These are phyloP conservation scores for Sinosuthora webbiana DNA, from an alignment of 2,113 vertebrate genomes.

Conservation along the genomic window DNA sequence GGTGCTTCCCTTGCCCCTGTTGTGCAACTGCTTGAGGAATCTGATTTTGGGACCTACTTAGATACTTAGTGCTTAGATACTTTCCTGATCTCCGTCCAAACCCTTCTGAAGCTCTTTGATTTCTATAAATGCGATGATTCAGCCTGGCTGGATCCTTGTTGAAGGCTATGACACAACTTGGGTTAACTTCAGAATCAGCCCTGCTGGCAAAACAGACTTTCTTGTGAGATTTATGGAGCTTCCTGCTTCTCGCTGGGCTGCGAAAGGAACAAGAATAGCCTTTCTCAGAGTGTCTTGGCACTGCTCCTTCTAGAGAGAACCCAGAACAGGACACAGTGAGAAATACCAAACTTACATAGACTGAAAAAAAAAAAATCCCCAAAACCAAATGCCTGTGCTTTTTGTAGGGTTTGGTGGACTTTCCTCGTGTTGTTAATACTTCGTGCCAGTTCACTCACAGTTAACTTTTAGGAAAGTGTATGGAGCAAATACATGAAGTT, in stretches of 20 bases:
- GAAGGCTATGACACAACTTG: slow-evolving; percentile 36
- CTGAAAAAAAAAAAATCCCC: neutral
- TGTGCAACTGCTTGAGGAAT: neutral
- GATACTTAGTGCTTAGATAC: neutral
- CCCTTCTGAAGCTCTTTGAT: neutral
- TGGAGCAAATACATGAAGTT: neutral
- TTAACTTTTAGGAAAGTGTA: neutral
- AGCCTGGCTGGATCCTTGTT: neutral
- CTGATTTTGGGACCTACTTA: neutral
- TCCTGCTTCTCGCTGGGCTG: slow-evolving; percentile 48
- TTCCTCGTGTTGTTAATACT: neutral
- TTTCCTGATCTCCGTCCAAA: neutral
- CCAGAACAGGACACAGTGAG: slow-evolving; percentile 49
- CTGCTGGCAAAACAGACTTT: slow-evolving; percentile 39
- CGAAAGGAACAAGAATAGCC: slow-evolving; percentile 55
- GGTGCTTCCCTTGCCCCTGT: neutral
- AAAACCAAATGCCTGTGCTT: neutral
- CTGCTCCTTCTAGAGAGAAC: slow-evolving; percentile 31
- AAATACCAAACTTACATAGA: slow-evolving; percentile 27
- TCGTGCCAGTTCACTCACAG: neutral
- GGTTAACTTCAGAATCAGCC: slow-evolving; percentile 37
- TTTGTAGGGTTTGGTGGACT: neutral
- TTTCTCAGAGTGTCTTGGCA: slow-evolving; percentile 49
- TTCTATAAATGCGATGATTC: slow-evolving; percentile 3
- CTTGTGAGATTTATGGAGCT: slow-evolving; percentile 55